Evolutionary conservation across 2,888 invertebrate genomes (phyloP).

Genomic region (Deroplatys truncata): DNA sequence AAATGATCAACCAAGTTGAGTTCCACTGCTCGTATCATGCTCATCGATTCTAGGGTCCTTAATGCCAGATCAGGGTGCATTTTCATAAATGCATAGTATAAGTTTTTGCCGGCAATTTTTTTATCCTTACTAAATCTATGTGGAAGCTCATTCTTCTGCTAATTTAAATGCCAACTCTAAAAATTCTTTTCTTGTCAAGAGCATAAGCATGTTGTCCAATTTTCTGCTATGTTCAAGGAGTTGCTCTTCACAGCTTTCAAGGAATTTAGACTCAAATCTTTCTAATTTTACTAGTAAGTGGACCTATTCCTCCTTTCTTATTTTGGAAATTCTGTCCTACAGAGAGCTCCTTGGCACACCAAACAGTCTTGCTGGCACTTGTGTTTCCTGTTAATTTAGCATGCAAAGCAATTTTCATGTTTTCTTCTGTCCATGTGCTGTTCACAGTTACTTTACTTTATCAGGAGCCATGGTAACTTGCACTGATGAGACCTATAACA

Average conservation of each 20-base stretch:
- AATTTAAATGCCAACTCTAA: conserved; percentile 28
- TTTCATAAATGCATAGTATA: conserved; percentile 29
- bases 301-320: not conserved
- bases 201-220: conserved; percentile 16
- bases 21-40: conserved; percentile 11
- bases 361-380: not conserved
- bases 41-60: conserved; percentile 4
- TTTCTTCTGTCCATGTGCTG: not conserved
- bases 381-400: not conserved
- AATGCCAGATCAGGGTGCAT: not conserved
- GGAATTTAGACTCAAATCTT: conserved; percentile 8
- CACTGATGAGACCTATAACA: too few species aligned
- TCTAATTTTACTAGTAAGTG: not conserved
- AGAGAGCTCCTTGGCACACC: conserved; percentile 18
- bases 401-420: not conserved
- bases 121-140: conserved; percentile 31
- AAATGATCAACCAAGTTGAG: conserved; percentile 1
- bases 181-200: conserved; percentile 26
- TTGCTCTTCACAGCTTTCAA: not conserved
- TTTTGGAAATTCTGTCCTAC: not conserved
- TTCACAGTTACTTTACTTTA: too few species aligned
- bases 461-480: too few species aligned
- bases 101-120: conserved; percentile 31
- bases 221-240: conserved; percentile 9
- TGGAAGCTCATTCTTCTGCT: conserved; percentile 26